Conservation (phyloP, 2,797 vertebrate species). For the Enteromius afrohamiltoni region DNA sequence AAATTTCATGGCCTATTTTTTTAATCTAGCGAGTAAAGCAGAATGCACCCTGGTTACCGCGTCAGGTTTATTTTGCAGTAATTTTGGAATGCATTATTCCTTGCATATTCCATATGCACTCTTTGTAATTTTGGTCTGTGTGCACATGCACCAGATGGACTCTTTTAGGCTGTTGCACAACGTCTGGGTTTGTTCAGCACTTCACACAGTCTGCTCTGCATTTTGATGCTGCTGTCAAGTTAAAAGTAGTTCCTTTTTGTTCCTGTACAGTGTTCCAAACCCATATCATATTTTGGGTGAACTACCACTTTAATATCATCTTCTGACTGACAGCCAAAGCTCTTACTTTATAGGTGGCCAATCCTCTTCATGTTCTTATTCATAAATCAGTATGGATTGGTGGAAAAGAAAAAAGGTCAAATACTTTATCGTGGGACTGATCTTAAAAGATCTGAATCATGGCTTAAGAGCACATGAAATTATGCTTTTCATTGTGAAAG, state of each 20-base stretch:
- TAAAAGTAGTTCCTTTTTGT: not conserved
- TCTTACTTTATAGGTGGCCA: not conserved
- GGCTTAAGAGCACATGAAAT: slow-evolving; percentile 1
- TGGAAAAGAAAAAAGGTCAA: not conserved
- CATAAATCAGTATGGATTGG: slow-evolving; percentile 28
- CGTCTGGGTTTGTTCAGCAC: not conserved
- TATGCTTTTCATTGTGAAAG: slow-evolving; percentile 49
- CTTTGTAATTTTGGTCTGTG: not conserved
- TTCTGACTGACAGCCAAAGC: slow-evolving; percentile 9
- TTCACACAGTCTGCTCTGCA: not conserved
- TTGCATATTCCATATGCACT: no score
- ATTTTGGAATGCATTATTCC: not conserved
- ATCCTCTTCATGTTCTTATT: not conserved
- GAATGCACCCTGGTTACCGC: not conserved
- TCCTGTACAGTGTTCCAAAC: not conserved
- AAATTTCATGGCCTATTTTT: not conserved
- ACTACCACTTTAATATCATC: slow-evolving; percentile 3
- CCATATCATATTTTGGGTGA: not conserved
- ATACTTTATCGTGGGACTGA: not conserved
- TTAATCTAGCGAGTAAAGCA: not conserved
- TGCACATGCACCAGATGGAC: not conserved
- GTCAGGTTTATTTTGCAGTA: not conserved
- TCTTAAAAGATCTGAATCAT: slow-evolving; percentile 6
- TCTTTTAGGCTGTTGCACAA: not conserved
- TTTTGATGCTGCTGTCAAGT: not conserved